phyloP scores from a whole-genome alignment of 2,888 invertebrate species.

The Leptopilina myrica region DNA sequence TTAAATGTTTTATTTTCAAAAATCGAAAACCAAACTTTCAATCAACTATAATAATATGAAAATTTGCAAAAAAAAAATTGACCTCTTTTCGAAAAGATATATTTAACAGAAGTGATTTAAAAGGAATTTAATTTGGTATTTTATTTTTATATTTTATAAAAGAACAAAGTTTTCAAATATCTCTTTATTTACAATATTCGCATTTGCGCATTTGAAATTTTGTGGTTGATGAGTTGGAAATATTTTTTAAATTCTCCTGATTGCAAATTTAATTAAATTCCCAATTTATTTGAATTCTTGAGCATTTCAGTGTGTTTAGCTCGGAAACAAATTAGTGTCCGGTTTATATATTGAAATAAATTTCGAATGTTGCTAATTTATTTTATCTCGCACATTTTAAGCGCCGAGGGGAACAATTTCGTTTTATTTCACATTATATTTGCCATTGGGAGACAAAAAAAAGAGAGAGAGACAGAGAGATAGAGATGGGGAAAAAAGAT shows the following conservation, averaged over 20 bases:
- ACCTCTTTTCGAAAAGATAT: no score
- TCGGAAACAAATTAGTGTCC: not conserved
- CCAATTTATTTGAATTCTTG: conserved; percentile 8
- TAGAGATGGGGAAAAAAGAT: not conserved
- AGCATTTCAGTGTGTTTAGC: not conserved
- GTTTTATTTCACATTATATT: conserved; percentile 7
- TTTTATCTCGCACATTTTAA: not conserved
- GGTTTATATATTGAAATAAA: conserved; percentile 1
- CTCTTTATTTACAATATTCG: not conserved
- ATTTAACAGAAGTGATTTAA: no score
- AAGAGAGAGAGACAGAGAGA: no score
- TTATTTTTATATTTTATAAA: no score
- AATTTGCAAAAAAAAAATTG: no score
- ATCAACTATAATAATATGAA: no score
- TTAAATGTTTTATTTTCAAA: no score
- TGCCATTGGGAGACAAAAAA: not conserved
- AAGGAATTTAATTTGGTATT: no score
- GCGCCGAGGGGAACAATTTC: not conserved
- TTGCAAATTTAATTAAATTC: conserved; percentile 5
- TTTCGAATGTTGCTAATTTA: conserved; percentile 4
- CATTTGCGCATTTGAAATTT: not conserved
- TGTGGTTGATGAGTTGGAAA: not conserved
- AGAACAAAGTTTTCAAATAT: no score
- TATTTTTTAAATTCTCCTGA: not conserved
- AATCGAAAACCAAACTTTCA: no score